A percentile compares a stretch with the other conserved stretches of the same genome.
Conservation (phyloP, 2,888 invertebrate genomes). For the Ochropacha duplaris region DNA sequence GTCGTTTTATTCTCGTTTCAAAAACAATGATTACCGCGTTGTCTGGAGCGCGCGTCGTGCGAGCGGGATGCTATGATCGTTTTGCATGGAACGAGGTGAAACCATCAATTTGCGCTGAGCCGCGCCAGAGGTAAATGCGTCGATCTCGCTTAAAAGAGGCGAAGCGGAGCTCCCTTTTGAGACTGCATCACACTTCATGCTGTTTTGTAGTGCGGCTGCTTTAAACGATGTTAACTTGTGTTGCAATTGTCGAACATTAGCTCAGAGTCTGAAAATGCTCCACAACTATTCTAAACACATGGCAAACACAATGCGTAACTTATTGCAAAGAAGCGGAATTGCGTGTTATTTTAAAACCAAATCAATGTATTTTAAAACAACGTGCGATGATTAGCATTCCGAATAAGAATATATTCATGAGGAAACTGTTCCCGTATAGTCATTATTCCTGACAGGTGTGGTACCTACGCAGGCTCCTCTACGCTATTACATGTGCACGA, state of each 20-base stretch:
- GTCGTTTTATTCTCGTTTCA: slow-evolving; percentile 71
- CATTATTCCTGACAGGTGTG: slow-evolving; percentile 32
- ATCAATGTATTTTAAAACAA: not conserved
- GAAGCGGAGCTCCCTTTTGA: slow-evolving; percentile 50
- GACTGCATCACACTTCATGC: slow-evolving; percentile 49
- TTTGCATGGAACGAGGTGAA: slow-evolving; percentile 77
- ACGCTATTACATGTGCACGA: slow-evolving; percentile 33
- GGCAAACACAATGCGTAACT: not conserved
- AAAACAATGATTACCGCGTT: slow-evolving; percentile 76
- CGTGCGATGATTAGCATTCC: not conserved
- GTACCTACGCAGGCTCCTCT: slow-evolving; percentile 18
- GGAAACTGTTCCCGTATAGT: slow-evolving; percentile 28
- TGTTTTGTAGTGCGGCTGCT: slow-evolving; percentile 35
- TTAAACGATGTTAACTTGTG: slow-evolving; percentile 32
- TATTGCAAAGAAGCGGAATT: not conserved
- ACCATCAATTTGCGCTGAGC: slow-evolving; percentile 74
- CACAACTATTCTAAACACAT: not conserved
- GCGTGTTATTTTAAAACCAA: not conserved
- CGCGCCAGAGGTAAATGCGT: slow-evolving; percentile 61
- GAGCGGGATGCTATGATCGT: slow-evolving; percentile 72
- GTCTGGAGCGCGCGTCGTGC: slow-evolving; percentile 64
- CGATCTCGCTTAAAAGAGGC: slow-evolving; percentile 58
- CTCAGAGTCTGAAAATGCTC: slow-evolving; percentile 22
- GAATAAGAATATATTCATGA: slow-evolving; percentile 9
- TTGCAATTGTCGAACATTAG: slow-evolving; percentile 45